Evolutionary conservation across 2,888 invertebrate species (phyloP).

Genomic region (Itoplectis maculator): DNA sequence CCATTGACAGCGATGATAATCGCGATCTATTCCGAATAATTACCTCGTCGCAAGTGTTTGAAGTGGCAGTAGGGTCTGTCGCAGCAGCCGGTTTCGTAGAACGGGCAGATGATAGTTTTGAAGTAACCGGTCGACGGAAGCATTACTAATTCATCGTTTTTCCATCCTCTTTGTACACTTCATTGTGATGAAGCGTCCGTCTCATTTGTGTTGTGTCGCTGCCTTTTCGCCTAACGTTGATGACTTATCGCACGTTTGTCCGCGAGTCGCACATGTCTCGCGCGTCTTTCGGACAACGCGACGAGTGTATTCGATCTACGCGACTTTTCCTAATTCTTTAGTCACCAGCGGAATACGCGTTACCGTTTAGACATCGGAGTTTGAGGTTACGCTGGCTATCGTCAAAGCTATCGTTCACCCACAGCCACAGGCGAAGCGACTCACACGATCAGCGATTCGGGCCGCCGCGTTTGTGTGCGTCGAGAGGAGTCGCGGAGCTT

Average conservation of each 20-base stretch:
- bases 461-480: too few relatives aligned
- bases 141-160: slow-evolving; percentile 87
- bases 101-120: slow-evolving; percentile 94
- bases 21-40: slow-evolving; percentile 36
- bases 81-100: slow-evolving; percentile 92
- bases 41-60: slow-evolving; percentile 92
- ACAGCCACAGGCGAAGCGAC: slow-evolving; percentile 45
- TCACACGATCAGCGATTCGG: too few relatives aligned
- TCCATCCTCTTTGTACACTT: slow-evolving; percentile 54
- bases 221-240: neutral
- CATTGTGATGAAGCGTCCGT: slow-evolving; percentile 61
- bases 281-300: neutral
- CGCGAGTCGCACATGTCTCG: neutral
- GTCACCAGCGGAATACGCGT: slow-evolving; percentile 4
- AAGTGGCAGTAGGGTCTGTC: slow-evolving; percentile 97
- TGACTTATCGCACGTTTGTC: neutral
- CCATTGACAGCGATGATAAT: slow-evolving; percentile 17
- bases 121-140: slow-evolving; percentile 96
- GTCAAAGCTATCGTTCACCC: slow-evolving; percentile 53
- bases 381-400: slow-evolving; percentile 60
- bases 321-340: neutral
- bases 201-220: neutral
- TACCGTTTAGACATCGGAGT: slow-evolving; percentile 1
- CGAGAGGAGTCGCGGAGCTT: too few relatives aligned
- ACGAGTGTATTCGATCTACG: neutral